Evolutionary conservation across 2,797 vertebrate species (phyloP).

Genomic region (Adelosebastes latens): DNA sequence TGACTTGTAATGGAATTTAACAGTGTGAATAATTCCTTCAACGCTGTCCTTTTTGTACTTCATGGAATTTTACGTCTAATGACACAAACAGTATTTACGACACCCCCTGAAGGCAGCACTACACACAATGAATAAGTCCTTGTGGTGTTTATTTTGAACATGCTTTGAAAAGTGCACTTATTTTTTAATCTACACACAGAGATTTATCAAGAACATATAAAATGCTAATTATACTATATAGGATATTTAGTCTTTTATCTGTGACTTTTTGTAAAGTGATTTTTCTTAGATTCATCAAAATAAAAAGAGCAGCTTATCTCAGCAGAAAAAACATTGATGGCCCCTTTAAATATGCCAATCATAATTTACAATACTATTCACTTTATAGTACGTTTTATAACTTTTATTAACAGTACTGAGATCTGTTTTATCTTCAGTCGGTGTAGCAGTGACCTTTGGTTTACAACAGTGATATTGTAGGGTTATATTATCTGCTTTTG

Average conservation of each 20-base stretch:
- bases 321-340: neutral
- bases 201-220: neutral
- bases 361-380: neutral
- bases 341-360: neutral
- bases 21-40: neutral
- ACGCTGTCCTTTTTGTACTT: neutral
- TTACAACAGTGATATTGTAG: slow-evolving; percentile 21
- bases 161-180: neutral
- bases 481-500: slow-evolving; percentile 40
- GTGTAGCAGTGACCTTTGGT: slow-evolving; percentile 41
- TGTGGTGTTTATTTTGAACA: neutral
- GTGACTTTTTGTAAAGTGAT: neutral
- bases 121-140: neutral
- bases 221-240: neutral
- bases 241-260: neutral
- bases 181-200: neutral
- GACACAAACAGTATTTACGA: neutral
- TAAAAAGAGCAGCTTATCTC: neutral
- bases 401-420: neutral
- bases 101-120: neutral
- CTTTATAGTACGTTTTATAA: neutral
- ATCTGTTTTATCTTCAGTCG: neutral
- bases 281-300: neutral
- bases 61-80: neutral
- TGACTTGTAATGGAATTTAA: neutral